Base-by-base conservation (phyloP, 2,888 invertebrate genomes). In the Zaprionus obscuricornis region DNA sequence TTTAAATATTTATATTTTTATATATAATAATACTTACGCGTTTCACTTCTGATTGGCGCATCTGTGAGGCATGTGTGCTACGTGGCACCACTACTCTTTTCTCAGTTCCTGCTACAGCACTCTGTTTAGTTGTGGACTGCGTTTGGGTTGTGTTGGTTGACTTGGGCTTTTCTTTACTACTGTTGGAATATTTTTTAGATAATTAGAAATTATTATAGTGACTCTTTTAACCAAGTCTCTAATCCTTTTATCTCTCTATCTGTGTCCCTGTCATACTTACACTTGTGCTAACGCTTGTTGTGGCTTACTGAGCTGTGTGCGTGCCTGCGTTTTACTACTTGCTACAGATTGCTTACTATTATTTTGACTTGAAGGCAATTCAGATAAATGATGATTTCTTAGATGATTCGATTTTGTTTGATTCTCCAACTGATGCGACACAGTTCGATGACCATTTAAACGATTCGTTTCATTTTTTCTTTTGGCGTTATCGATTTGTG, bases 11-110 rank as follows among this genome's bases (percentile, higher is more conserved):
- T n/a, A n/a, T n/a, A n/a, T n/a, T n/a, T n/a, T n/a, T n/a, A n/a
- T n/a, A n/a, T n/a, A n/a, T n/a, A n/a, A n/a, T n/a, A n/a, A n/a
- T n/a, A 65, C 83, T 76, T 75, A 88, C 87, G 66, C 84, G 82
- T 52, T 88, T 87, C n/a, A 81, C 88, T 55, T 87, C 87, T 6
- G 73, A 58, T 46, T 87, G 85, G 0, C 86, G 84, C 65, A 86
- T 74, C 13, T 74, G 56, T 2, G 87, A 87, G 7, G 70, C 70
- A 3, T 69, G 67, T 2, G 74, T 74, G 60, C 70, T 69, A 2
- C 85, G 78, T 10, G 79, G 85, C 1, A 29, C 22, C 26, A 70
- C 26, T 1, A 51, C 17, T 36, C 66, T 42, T 6, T 45, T 45
- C 3, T 50, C 46, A 14, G 18, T 8, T 5, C 24, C 49, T 17